Evolutionary conservation across 2,113 vertebrate genomes (phyloP), one percentile per base, ranked within the genome.

Genomic region (Puma concolor): DNA sequence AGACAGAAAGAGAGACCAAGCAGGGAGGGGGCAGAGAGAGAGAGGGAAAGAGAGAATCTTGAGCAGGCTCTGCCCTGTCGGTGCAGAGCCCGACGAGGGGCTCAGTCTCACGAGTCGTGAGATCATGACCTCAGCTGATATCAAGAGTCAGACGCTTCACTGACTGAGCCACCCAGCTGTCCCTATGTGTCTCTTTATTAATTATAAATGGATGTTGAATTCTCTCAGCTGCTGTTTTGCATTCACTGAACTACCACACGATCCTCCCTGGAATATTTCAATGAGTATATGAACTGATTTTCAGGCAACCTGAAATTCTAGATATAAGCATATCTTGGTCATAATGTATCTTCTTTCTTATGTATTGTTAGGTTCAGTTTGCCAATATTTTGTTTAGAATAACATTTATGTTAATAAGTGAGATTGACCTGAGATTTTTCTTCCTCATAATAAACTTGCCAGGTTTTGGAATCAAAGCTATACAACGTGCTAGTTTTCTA

Each of bases 311-410:
- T 67, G 44, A 25, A 25, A 84, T 80, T 91, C 64, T 91, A 95
- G 44, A 29, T 66, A 71, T 41, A 85, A 89, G 54, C 14, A 91
- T 15, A 82, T 64, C n/a, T 72, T 94, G 54, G 4, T 80, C 23
- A 88, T 48, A 88, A 80, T 63, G 16, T 64, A 71, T 96, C 92
- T 93, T 36, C 38, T 27, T 88, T 88, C 84, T 72, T 57, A 66
- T 76, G 29, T 48, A 71, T 93, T 83, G 7, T 52, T 95, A 17
- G 38, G 38, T 71, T 97, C 63, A 88, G 19, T 57, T 90, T 82
- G 41, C n/a, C 66, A 44, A 83, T 60, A 10, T 74, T 50, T 64
- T 91, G 17, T 85, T 44, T 89, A 95, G 5, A 21, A 33, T 66
- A 81, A 38, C 12, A 72, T 80, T 84, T 95, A 71, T 79, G 31